These are phyloP conservation scores for Platycheirus albimanus DNA, from an alignment of 2,888 invertebrate species.

Conservation along the genomic window DNA sequence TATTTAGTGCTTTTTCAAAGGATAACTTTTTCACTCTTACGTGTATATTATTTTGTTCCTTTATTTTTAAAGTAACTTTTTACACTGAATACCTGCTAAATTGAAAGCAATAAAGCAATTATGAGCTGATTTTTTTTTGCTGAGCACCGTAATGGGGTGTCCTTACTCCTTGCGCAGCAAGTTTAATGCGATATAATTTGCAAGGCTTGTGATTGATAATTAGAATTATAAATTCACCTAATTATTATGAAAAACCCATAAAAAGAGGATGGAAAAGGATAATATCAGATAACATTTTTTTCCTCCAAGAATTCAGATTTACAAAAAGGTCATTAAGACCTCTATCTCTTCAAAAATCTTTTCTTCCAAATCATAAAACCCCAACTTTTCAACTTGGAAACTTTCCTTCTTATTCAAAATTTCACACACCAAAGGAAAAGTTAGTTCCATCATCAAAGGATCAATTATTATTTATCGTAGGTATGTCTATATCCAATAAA, in stretches of 20 bases:
- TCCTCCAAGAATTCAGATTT: not conserved
- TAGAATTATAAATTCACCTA: no score
- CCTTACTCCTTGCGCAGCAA: not conserved
- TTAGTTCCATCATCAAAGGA: not conserved
- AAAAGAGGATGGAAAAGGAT: no score
- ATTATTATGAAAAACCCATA: no score
- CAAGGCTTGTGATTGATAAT: not conserved
- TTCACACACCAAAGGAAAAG: not conserved
- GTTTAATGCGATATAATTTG: not conserved
- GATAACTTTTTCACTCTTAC: not conserved
- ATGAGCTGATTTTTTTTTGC: constrained; percentile 13
- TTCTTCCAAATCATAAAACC: not conserved
- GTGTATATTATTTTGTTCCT: not conserved
- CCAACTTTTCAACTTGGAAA: not conserved
- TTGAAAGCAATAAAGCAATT: constrained; percentile 19
- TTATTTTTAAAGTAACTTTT: constrained; percentile 3
- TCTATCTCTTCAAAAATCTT: not conserved
- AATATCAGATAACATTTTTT: no score
- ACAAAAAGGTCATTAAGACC: not conserved
- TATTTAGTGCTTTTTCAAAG: not conserved
- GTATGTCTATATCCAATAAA: not conserved
- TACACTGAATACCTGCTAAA: constrained; percentile 1
- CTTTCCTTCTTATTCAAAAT: not conserved
- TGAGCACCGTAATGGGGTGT: not conserved
- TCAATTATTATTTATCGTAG: not conserved